Base-by-base conservation (phyloP, 2,113 vertebrate genomes). In the Helogale parvula region DNA sequence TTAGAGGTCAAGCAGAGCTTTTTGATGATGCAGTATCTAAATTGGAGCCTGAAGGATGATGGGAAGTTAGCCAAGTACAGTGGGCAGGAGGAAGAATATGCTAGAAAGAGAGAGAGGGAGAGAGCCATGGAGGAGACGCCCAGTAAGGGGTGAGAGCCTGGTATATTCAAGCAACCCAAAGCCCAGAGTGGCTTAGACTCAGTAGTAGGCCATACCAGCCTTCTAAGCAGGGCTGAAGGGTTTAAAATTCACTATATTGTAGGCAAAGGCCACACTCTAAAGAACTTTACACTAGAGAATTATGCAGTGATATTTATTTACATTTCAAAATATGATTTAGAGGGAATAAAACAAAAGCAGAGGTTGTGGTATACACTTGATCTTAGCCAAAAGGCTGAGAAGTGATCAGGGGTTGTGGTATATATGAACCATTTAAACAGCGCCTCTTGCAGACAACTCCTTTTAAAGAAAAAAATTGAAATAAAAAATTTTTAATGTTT, bases 391-490 rank as follows among this genome's bases (percentile, higher is more conserved):
- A 41, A 41, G 41, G 41, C 41, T 41, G 41, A 41, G 41, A 41
- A 41, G 41, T 41, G 41, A 41, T 41, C 47, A 72, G 38, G 74
- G 31, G 19, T 38, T 16, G 21, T 27, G 41, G 9, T 31, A 69
- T 81, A 45, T 29, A 45, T 19, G 86, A 81, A 94, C 65, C 57
- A 60, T 81, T 82, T 86, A 88, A 69, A 5, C 13, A 8, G 13
- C 2, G 21, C 29, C 38, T 3, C 25, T 3, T 1, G 3, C 5
- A 74, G 27, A 65, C 12, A 25, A 16, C 52, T 85, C 33, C 25
- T 94, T 72, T 88, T 83, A 87, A 90, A 85, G 77, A 72, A 79
- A 97, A 81, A 83, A 88, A 16, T 50, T 45, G 21, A 60, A 60
- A 60, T 60, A 60, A 60, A 60, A 60, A 60, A 23, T 3, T 9